Conservation (phyloP, 2,113 vertebrate genomes). For the Pluvianellus socialis region DNA sequence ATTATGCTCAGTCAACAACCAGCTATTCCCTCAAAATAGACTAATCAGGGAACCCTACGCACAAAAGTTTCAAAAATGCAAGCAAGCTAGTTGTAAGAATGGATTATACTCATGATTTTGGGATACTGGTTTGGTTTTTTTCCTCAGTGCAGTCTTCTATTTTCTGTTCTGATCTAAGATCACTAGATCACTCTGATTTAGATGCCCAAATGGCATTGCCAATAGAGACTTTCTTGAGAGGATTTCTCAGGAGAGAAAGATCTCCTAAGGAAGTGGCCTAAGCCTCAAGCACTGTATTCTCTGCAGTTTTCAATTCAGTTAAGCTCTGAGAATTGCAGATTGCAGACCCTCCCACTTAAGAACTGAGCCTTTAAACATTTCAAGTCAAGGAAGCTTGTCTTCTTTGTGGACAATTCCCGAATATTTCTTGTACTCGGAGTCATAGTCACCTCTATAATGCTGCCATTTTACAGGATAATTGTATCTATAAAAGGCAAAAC, state of each 20-base stretch:
- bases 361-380: not conserved
- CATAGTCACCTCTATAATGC: not conserved
- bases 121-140: not conserved
- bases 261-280: not conserved
- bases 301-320: not conserved
- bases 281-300: not conserved
- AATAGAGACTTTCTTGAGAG: not conserved
- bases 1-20: not conserved
- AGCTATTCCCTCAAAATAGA: not conserved
- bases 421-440: not conserved
- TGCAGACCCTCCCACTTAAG: not conserved
- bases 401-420: not conserved
- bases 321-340: not conserved
- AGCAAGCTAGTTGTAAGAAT: not conserved
- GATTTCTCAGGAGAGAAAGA: not conserved
- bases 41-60: not conserved
- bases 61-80: not conserved
- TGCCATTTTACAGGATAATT: not conserved
- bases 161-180: not conserved
- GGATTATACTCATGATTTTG: not conserved
- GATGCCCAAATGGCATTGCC: not conserved
- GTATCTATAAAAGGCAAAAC: not conserved
- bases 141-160: not conserved
- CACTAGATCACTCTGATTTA: not conserved
- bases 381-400: not conserved